Conservation (phyloP, 2,797 vertebrate species). For the Muscicapa comitata region DNA sequence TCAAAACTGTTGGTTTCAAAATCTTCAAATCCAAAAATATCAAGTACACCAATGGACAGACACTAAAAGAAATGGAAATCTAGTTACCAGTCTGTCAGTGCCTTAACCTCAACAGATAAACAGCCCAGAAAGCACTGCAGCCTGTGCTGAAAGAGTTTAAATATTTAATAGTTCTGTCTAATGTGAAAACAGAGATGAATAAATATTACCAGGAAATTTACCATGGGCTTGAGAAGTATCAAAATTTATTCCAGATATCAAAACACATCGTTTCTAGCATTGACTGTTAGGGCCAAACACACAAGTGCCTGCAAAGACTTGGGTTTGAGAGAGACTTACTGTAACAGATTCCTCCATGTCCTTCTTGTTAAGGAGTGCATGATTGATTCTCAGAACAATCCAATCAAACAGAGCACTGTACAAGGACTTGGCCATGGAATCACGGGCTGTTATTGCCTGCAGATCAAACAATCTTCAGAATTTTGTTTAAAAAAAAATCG, state of each 20-base stretch:
- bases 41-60: slow-evolving; percentile 94
- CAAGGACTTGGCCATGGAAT: slow-evolving; percentile 95
- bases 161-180: background rate
- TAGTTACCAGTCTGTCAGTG: background rate
- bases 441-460: slow-evolving; percentile 85
- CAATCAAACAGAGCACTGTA: slow-evolving; percentile 94
- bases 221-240: background rate
- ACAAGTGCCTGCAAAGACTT: background rate
- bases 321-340: slow-evolving; percentile 72
- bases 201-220: background rate
- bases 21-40: slow-evolving; percentile 98
- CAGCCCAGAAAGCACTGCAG: background rate
- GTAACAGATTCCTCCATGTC: slow-evolving; percentile 90
- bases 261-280: background rate
- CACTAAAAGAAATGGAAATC: slow-evolving; percentile 76
- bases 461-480: background rate
- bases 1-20: slow-evolving; percentile 99
- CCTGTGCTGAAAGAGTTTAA: background rate
- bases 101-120: background rate
- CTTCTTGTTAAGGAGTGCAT: slow-evolving; percentile 90
- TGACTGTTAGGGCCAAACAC: background rate
- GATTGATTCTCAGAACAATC: slow-evolving; percentile 94
- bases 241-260: background rate
- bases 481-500: background rate
- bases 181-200: background rate